Evolutionary conservation across 1,140 invertebrate genomes (phyloP).

Genomic region (Apis laboriosa): DNA sequence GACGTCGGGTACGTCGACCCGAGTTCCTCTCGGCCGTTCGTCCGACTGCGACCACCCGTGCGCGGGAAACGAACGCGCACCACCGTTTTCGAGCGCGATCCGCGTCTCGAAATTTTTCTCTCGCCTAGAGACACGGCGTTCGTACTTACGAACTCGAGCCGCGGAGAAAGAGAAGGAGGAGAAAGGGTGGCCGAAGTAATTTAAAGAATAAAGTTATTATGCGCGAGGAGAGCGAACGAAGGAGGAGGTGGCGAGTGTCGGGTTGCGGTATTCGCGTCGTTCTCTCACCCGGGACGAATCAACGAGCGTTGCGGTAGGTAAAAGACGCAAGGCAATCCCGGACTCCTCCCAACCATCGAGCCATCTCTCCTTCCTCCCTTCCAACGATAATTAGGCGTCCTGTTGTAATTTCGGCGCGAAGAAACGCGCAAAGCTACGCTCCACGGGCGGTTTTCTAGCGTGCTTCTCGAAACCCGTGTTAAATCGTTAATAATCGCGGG

Average conservation of each 20-base stretch:
- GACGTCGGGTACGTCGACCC: conserved; percentile 24
- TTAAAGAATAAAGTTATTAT: conserved; percentile 16
- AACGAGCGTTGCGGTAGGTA: conserved; percentile 58
- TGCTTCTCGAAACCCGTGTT: conserved; percentile 12
- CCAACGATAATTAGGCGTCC: conserved; percentile 57
- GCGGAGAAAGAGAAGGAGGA: no score
- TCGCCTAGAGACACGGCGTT: neutral
- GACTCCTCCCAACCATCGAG: conserved; percentile 22
- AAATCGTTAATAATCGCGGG: conserved; percentile 54
- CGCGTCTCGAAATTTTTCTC: neutral
- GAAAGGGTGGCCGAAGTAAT: neutral
- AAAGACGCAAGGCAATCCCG: conserved; percentile 32
- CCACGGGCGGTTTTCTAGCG: conserved; percentile 37
- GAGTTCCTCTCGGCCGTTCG: conserved; percentile 9
- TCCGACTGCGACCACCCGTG: conserved; percentile 45
- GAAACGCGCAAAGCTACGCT: conserved; percentile 44
- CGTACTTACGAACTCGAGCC: no score
- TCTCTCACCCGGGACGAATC: conserved; percentile 50
- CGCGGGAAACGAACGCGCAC: conserved; percentile 3
- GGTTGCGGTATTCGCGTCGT: conserved; percentile 1
- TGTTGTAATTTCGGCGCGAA: conserved; percentile 56
- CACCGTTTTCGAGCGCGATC: neutral
- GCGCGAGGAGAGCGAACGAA: neutral
- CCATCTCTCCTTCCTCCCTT: neutral
- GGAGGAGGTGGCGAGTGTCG: neutral